These are phyloP conservation scores for Heliconius hewitsoni DNA, from an alignment of 1,140 invertebrate genomes.

Conservation along the genomic window DNA sequence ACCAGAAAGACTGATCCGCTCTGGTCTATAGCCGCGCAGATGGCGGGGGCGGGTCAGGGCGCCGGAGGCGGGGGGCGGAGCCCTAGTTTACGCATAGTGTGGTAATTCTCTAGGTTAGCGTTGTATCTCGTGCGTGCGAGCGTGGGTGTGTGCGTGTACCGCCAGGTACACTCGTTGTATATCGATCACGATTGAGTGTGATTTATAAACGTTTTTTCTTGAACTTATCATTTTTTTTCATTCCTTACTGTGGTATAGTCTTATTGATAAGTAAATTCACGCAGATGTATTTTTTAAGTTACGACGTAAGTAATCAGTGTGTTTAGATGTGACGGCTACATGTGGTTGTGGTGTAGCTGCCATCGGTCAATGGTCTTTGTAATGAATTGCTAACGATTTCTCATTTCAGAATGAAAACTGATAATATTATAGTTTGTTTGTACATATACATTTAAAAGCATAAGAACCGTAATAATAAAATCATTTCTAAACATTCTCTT, in stretches of 20 bases:
- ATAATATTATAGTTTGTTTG: constrained; percentile 79
- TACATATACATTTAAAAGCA: constrained; percentile 79
- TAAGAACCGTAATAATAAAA: constrained; percentile 79
- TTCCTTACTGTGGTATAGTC: constrained; percentile 78
- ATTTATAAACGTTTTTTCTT: constrained; percentile 61
- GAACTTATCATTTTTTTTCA: constrained; percentile 68
- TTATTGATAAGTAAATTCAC: constrained; percentile 69
- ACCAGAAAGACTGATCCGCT: constrained; percentile 53
- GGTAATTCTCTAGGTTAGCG: constrained; percentile 74
- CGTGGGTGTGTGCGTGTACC: constrained; percentile 38
- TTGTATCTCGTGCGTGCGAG: constrained; percentile 62
- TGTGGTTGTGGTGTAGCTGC: constrained; percentile 55
- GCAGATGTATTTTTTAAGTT: constrained; percentile 75
- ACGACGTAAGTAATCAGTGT: constrained; percentile 74
- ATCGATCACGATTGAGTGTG: constrained; percentile 51
- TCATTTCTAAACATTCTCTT: constrained; percentile 72
- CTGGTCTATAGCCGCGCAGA: constrained; percentile 12
- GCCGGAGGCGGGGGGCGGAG: constrained; percentile 35
- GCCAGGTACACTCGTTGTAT: constrained; percentile 35
- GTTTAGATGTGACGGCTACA: constrained; percentile 63
- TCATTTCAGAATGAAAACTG: constrained; percentile 76
- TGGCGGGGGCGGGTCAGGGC: constrained; percentile 17
- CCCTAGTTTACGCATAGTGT: constrained; percentile 70
- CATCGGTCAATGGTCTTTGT: constrained; percentile 47
- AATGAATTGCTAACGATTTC: constrained; percentile 72